phyloP scores from a whole-genome alignment of 2,113 vertebrate genomes.

The Lampris incognitus region DNA sequence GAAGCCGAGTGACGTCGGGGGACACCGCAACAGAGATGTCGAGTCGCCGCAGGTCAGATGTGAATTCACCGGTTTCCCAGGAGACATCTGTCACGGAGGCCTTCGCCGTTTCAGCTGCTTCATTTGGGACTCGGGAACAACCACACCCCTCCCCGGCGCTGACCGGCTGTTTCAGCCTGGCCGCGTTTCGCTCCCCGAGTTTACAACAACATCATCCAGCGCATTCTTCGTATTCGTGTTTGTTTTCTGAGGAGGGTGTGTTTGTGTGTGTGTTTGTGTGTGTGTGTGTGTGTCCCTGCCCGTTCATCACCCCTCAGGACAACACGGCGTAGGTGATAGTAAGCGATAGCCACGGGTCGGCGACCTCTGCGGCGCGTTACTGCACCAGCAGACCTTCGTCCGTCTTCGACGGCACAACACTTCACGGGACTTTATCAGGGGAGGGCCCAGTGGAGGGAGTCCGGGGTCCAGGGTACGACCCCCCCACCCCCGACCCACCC shows the following conservation, averaged over 20 bases:
- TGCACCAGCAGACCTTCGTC: slow-evolving; percentile 36
- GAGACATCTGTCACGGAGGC: background rate
- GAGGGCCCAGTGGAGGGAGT: background rate
- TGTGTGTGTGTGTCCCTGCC: slow-evolving; percentile 5
- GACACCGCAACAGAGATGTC: too few species aligned
- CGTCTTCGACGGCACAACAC: slow-evolving; percentile 46
- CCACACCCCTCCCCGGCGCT: slow-evolving; percentile 26
- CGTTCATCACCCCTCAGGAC: slow-evolving; percentile 31
- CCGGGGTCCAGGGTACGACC: background rate
- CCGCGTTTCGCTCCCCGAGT: slow-evolving; percentile 32
- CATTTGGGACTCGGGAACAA: background rate
- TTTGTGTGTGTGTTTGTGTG: slow-evolving; percentile 18
- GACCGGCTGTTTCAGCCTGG: slow-evolving; percentile 30
- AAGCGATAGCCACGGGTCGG: slow-evolving; percentile 27
- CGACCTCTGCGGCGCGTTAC: slow-evolving; percentile 42
- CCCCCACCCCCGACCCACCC: slow-evolving; percentile 11
- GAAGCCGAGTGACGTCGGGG: too few species aligned
- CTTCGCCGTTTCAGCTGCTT: too few species aligned
- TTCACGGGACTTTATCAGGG: slow-evolving; percentile 26
- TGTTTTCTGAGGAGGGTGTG: slow-evolving; percentile 43
- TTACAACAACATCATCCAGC: slow-evolving; percentile 36
- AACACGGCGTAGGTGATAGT: slow-evolving; percentile 37
- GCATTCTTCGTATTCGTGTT: slow-evolving; percentile 41
- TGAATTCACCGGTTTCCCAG: background rate
- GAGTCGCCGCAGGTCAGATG: background rate